phyloP scores from a whole-genome alignment of 1,140 invertebrate species.

The Aphelenchoides avenae region DNA sequence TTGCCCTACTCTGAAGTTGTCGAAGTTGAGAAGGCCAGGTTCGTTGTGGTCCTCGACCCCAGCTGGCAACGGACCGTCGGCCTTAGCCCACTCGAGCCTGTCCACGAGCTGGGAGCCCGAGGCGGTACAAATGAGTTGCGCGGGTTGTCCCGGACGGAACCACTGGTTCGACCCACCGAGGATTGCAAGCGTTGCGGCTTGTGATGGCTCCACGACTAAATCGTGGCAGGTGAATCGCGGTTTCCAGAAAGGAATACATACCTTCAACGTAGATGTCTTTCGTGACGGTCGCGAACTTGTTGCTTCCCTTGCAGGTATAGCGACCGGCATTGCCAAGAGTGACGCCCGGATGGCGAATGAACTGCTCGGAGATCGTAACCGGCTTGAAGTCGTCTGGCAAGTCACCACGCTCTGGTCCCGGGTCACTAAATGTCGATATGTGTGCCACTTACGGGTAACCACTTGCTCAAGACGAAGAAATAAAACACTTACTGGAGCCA shows the following conservation, averaged over 20 bases:
- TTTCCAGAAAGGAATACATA: no score
- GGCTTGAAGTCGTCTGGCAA: slow-evolving; percentile 58
- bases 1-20: slow-evolving; percentile 45
- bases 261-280: slow-evolving; percentile 59
- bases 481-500: slow-evolving; percentile 53
- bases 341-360: slow-evolving; percentile 52
- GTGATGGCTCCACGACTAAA: slow-evolving; percentile 48
- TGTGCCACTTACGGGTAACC: no score
- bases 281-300: slow-evolving; percentile 54
- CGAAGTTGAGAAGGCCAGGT: slow-evolving; percentile 54
- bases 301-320: slow-evolving; percentile 55
- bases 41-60: slow-evolving; percentile 55
- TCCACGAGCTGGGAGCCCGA: slow-evolving; percentile 53
- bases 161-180: slow-evolving; percentile 52
- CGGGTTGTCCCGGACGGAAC: slow-evolving; percentile 50
- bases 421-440: slow-evolving; percentile 38
- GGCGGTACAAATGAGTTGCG: slow-evolving; percentile 53
- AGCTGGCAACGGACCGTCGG: slow-evolving; percentile 39
- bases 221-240: slow-evolving; percentile 1
- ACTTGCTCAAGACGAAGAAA: neutral
- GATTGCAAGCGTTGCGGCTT: slow-evolving; percentile 52
- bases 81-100: slow-evolving; percentile 47
- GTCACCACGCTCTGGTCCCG: slow-evolving; percentile 58
- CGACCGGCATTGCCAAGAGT: slow-evolving; percentile 54
- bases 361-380: slow-evolving; percentile 58